These are phyloP conservation scores for Solenopsis fugax DNA, from an alignment of 1,140 invertebrate genomes.

Conservation along the genomic window DNA sequence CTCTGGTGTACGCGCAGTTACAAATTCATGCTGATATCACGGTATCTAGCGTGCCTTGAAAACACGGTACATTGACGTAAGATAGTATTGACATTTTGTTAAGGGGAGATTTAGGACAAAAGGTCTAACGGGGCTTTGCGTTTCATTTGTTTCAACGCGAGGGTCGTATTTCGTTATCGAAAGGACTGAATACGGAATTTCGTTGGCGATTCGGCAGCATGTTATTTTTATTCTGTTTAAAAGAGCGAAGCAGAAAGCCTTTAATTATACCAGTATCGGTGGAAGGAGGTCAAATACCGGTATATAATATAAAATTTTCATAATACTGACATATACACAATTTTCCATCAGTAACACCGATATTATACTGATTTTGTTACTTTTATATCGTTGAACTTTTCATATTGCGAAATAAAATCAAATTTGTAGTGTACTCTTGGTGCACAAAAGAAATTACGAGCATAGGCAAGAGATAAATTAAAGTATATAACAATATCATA, in stretches of 20 bases:
- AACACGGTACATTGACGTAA: neutral
- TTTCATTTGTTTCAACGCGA: neutral
- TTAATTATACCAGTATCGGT: slow-evolving; percentile 13
- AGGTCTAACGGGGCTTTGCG: neutral
- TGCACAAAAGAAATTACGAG: neutral
- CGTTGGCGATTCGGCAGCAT: neutral
- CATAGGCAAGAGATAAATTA: neutral
- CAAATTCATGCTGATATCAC: neutral
- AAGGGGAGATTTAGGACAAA: neutral
- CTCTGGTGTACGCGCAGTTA: neutral
- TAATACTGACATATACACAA: neutral
- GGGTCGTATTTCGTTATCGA: neutral
- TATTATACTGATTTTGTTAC: neutral
- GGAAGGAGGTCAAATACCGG: neutral
- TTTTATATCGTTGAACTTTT: neutral
- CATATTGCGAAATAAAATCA: neutral
- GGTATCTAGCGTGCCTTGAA: neutral
- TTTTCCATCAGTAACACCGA: neutral
- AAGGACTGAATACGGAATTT: slow-evolving; percentile 2
- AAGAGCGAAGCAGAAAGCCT: neutral
- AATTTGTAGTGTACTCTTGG: neutral
- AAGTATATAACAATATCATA: neutral
- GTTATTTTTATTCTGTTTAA: neutral
- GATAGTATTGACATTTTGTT: slow-evolving; percentile 1
- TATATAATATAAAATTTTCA: slow-evolving; percentile 18